Percentiles rank a stretch among this genome's conserved stretches.
These are phyloP conservation scores for Boloria euphrosyne DNA, from an alignment of 2,888 invertebrate species.

Conservation along the genomic window DNA sequence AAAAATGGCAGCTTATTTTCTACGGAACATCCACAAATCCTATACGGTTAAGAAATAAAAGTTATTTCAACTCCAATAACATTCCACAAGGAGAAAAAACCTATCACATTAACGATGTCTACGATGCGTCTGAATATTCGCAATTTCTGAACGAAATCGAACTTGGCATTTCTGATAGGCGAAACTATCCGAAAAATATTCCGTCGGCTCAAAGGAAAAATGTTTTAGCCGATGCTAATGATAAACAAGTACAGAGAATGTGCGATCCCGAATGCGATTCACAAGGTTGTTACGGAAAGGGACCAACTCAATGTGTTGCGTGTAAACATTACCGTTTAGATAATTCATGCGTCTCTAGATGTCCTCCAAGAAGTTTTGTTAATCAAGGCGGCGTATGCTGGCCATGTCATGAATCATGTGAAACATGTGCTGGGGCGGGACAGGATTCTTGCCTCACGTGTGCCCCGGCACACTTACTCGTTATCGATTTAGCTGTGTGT, in stretches of 20 bases:
- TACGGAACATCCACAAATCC: conserved; percentile 96
- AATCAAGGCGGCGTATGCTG: conserved; percentile 91
- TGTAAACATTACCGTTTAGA: conserved; percentile 92
- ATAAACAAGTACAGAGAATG: conserved; percentile 84
- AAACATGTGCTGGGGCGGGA: conserved; percentile 93
- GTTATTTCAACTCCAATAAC: conserved; percentile 77
- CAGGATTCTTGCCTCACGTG: conserved; percentile 93
- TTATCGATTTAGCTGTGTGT: conserved; percentile 92
- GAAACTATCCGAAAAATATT: conserved; percentile 85
- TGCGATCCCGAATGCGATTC: conserved; percentile 91
- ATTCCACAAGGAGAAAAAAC: conserved; percentile 73
- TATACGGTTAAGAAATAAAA: conserved; percentile 85
- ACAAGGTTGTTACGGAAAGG: conserved; percentile 92
- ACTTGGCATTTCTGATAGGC: conserved; percentile 82
- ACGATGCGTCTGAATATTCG: conserved; percentile 83
- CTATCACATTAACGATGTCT: conserved; percentile 85
- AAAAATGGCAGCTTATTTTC: conserved; percentile 97
- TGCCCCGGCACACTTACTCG: conserved; percentile 91
- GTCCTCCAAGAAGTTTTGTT: conserved; percentile 92
- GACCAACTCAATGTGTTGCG: conserved; percentile 91
- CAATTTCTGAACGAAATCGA: conserved; percentile 77
- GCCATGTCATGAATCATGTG: conserved; percentile 94
- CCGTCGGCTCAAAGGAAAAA: conserved; percentile 83
- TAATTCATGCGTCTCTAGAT: conserved; percentile 92
- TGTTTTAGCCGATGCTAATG: conserved; percentile 83